Evolutionary conservation across 2,797 vertebrate species (phyloP).

Genomic region (Etheostoma perlongum): DNA sequence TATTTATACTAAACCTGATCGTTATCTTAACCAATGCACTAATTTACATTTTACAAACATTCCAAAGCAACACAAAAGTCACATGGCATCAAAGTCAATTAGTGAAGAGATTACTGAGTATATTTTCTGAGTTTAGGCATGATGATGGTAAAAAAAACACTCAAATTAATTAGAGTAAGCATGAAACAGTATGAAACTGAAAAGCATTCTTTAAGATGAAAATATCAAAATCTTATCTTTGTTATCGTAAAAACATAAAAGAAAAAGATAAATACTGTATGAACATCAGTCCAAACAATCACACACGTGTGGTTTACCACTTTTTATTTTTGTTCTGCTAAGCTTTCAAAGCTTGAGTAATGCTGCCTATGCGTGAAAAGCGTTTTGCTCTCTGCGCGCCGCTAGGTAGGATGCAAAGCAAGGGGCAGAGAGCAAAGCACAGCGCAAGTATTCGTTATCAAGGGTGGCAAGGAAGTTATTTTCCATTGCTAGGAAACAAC

Average conservation of each 20-base stretch:
- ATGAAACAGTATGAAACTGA: not conserved
- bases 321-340: not conserved
- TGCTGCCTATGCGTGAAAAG: no score
- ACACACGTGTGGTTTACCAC: not conserved
- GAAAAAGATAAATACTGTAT: not conserved
- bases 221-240: not conserved
- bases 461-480: no score
- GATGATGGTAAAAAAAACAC: not conserved
- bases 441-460: no score
- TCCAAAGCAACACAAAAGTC: not conserved
- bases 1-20: not conserved
- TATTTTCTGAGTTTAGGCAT: not conserved
- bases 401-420: no score
- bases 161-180: not conserved
- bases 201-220: not conserved
- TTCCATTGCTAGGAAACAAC: no score
- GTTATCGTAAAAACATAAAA: not conserved
- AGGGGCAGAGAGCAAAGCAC: no score
- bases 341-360: conserved; percentile 1
- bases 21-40: not conserved
- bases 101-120: not conserved
- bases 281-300: not conserved
- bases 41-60: not conserved
- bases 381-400: no score
- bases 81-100: not conserved